A percentile compares a stretch with the other conserved stretches of the same genome.
phyloP scores from a whole-genome alignment of 2,888 invertebrate species.

The Shargacucullia verbasci region DNA sequence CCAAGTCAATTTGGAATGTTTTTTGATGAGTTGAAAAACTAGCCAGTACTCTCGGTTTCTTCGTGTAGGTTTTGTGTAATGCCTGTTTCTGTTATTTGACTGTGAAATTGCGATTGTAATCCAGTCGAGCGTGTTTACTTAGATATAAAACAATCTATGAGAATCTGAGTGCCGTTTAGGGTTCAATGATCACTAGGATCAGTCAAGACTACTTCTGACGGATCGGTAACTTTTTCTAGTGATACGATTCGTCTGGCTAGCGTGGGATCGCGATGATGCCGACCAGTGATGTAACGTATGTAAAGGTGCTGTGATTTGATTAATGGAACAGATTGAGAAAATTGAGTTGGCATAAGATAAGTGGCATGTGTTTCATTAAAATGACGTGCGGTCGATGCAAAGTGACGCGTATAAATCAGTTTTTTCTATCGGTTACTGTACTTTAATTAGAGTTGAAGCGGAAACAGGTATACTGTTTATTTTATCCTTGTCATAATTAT shows the following conservation, averaged over 20 bases:
- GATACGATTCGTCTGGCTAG: constrained; percentile 65
- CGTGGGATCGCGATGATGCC: constrained; percentile 74
- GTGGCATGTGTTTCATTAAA: constrained; percentile 70
- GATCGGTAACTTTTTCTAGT: constrained; percentile 71
- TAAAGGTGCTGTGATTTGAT: constrained; percentile 73
- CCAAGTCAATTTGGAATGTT: constrained; percentile 45
- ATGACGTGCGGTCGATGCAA: constrained; percentile 67
- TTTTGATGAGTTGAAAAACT: constrained; percentile 47
- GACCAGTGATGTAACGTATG: constrained; percentile 67
- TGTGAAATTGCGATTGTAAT: constrained; percentile 72
- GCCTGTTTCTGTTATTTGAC: constrained; percentile 67
- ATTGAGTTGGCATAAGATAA: constrained; percentile 76
- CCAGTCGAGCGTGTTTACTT: constrained; percentile 65
- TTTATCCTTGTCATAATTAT: constrained; percentile 55
- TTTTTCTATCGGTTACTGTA: constrained; percentile 67
- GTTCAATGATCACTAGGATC: constrained; percentile 76
- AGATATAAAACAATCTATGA: constrained; percentile 65
- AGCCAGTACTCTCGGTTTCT: constrained; percentile 57
- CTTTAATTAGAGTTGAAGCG: constrained; percentile 69
- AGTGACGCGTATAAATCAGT: constrained; percentile 67
- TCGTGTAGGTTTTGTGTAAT: constrained; percentile 55
- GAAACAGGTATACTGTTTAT: constrained; percentile 62
- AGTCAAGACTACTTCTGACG: constrained; percentile 63
- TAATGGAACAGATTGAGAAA: constrained; percentile 82
- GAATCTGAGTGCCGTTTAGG: constrained; percentile 65